Evolutionary conservation across 2,888 invertebrate genomes (phyloP), one percentile per base, ranked within the genome.

Genomic region (Suillia variegata): DNA sequence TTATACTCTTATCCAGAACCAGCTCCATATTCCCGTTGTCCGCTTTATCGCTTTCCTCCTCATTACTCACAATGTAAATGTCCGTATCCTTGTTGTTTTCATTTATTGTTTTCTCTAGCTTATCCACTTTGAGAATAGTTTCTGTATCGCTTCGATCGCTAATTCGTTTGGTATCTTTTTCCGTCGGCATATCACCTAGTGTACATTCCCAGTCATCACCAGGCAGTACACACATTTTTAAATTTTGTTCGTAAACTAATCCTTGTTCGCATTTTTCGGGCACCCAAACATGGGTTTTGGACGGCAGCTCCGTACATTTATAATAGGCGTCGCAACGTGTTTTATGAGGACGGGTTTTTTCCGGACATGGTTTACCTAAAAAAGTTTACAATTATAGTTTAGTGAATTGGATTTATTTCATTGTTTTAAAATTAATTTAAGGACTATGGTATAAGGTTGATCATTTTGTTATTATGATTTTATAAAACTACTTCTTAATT

Each of bases 181-280:
- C 38, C 45, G 20, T 20, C 20, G 17, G 4, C 5, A 54, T 45
- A 38, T 76, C 78, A 1, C 69, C 70, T 2, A 76, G 66, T 8
- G 69, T 62, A 62, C 82, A 82, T 51, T 82, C 83, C 82, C 82
- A 82, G 56, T 82, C 78, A 26, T 82, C 82, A n/a, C 73, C 81
- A 2, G 82, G 80, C 31, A 82, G 51, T 10, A 82, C 82, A 62
- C 82, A 82, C 26, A 75, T 71, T n/a, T 67, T 71, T n/a, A 82
- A 66, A 61, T 72, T 75, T 22, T 75, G 74, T 54, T 82, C 82
- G 59, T 78, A 82, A 2, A 82, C 70, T 6, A 82, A 65, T 4
- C 82, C 82, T 48, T 78, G 73, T 20, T 76, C 76, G 58, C 82
- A 82, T 45, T 69, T 74, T 6, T 68, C 66, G 2, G 82, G 81